Conservation (phyloP, 2,797 vertebrate genomes). For the Neosalanx taihuensis region DNA sequence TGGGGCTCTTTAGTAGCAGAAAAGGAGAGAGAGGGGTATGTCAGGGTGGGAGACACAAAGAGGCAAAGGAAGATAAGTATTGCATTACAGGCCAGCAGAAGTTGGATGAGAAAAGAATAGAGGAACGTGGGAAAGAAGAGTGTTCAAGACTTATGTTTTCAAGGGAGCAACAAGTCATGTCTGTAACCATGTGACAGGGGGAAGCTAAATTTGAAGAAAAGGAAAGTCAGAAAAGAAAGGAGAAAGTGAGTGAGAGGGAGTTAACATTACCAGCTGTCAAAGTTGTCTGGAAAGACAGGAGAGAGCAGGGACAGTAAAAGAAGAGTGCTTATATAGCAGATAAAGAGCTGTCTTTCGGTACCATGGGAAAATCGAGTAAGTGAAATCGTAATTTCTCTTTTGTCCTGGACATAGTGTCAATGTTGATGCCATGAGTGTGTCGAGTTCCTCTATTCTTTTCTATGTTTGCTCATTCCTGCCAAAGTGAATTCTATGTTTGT, state of each 20-base stretch:
- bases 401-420: constrained; percentile 3
- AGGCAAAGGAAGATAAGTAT: background rate
- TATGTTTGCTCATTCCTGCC: too few species aligned
- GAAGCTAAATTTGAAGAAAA: too few species aligned
- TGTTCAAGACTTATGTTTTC: background rate
- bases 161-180: background rate
- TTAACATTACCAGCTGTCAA: constrained; percentile 38
- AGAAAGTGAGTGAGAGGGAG: constrained; percentile 1
- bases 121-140: background rate
- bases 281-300: constrained; percentile 13
- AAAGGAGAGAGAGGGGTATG: constrained; percentile 40
- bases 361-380: constrained; percentile 80
- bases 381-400: constrained; percentile 33
- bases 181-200: background rate
- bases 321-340: constrained; percentile 18
- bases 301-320: constrained; percentile 17
- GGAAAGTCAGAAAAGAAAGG: background rate
- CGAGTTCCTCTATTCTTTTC: too few species aligned
- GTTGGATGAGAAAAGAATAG: background rate
- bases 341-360: constrained; percentile 37
- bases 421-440: too few species aligned
- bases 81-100: background rate
- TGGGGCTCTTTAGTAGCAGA: constrained; percentile 51
- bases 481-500: too few species aligned
- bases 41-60: background rate